phyloP scores from a whole-genome alignment of 2,797 vertebrate species.

The Molossus alvarezi region DNA sequence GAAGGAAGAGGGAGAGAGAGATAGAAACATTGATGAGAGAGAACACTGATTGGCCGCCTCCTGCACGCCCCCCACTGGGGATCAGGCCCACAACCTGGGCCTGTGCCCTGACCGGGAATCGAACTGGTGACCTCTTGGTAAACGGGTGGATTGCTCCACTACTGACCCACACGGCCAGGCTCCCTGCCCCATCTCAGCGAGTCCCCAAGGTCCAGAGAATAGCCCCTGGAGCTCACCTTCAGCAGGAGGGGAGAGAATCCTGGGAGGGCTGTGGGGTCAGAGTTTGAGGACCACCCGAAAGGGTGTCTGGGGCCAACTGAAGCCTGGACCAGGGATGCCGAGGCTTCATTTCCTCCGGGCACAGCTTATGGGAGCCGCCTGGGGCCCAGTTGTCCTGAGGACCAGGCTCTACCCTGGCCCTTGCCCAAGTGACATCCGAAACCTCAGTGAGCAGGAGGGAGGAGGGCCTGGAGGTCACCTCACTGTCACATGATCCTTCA shows the following conservation, averaged over 20 bases:
- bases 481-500: neutral
- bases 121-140: too few relatives aligned
- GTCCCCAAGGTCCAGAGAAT: neutral
- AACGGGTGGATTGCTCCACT: too few relatives aligned
- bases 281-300: neutral
- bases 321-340: fast-evolving
- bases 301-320: neutral
- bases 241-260: neutral
- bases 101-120: neutral
- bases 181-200: neutral
- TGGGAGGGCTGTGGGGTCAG: neutral
- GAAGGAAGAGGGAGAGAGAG: neutral
- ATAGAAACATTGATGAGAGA: neutral
- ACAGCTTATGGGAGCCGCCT: neutral
- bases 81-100: neutral
- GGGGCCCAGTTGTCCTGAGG: neutral
- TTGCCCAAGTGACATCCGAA: neutral
- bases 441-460: neutral
- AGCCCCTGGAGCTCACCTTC: neutral
- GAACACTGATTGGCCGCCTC: neutral
- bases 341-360: neutral
- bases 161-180: neutral
- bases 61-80: neutral
- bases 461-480: neutral
- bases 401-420: neutral